Percentiles rank a stretch among this genome's conserved stretches.
phyloP scores from a whole-genome alignment of 2,888 invertebrate genomes.

The Napeogenes inachia region DNA sequence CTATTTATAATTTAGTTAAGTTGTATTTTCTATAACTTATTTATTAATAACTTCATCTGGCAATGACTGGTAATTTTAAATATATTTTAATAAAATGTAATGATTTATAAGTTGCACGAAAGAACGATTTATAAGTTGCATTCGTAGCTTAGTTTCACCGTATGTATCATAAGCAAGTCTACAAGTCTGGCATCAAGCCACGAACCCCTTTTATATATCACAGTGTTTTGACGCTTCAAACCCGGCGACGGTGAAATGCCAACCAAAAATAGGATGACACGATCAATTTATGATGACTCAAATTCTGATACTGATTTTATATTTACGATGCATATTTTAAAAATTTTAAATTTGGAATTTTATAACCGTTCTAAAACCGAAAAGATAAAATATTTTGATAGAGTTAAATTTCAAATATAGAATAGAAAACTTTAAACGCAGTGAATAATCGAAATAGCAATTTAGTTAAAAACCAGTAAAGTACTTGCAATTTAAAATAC shows the following conservation, averaged over 20 bases:
- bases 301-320: conserved; percentile 20
- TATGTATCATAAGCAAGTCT: conserved; percentile 43
- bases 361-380: too few relatives aligned
- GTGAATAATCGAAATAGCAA: too few relatives aligned
- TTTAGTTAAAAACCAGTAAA: not conserved
- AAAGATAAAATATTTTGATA: too few relatives aligned
- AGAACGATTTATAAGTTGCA: not conserved
- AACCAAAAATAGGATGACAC: conserved; percentile 40
- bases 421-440: too few relatives aligned
- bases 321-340: conserved; percentile 6
- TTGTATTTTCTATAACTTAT: too few relatives aligned
- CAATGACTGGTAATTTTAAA: too few relatives aligned
- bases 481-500: not conserved
- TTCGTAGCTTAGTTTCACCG: conserved; percentile 22
- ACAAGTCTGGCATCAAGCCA: conserved; percentile 66
- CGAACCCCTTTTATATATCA: conserved; percentile 64
- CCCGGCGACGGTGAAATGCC: conserved; percentile 49
- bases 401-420: too few relatives aligned
- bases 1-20: too few relatives aligned
- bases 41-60: too few relatives aligned
- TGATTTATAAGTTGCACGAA: too few relatives aligned
- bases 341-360: not conserved
- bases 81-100: too few relatives aligned
- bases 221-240: conserved; percentile 64
- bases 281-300: conserved; percentile 32